These are phyloP conservation scores for Cynopterus brachyotis DNA, from an alignment of 2,113 vertebrate genomes.

Conservation along the genomic window DNA sequence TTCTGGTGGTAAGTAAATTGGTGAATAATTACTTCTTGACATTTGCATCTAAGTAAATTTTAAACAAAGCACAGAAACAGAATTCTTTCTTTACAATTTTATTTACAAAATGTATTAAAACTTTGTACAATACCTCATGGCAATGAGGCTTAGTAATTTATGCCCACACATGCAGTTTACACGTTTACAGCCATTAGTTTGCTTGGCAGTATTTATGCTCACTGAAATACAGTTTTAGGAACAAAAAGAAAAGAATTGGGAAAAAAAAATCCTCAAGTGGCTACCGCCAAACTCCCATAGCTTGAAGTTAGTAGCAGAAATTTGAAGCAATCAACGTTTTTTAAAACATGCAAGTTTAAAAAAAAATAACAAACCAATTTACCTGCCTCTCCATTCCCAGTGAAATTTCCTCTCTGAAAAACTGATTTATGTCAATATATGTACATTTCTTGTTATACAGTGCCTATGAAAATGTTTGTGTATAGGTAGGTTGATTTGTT, in stretches of 20 bases:
- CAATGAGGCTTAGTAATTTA: constrained; percentile 93
- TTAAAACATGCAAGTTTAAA: constrained; percentile 93
- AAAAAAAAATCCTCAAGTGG: constrained; percentile 84
- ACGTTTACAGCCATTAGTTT: constrained; percentile 93
- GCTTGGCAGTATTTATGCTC: constrained; percentile 90
- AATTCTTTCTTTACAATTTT: constrained; percentile 96
- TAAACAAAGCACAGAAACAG: constrained; percentile 35
- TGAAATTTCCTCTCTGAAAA: constrained; percentile 90
- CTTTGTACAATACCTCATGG: constrained; percentile 97
- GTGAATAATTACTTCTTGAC: constrained; percentile 5
- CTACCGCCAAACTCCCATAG: constrained; percentile 88
- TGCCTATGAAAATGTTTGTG: constrained; percentile 83
- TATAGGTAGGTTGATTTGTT: constrained; percentile 82
- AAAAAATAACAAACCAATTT: constrained; percentile 86
- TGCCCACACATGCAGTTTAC: constrained; percentile 97
- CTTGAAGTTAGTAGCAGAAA: constrained; percentile 90
- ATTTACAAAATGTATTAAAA: constrained; percentile 99
- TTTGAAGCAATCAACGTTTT: constrained; percentile 91
- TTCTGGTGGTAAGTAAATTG: constrained; percentile 23
- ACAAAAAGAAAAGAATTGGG: constrained; percentile 78
- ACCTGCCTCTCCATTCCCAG: constrained; percentile 83
- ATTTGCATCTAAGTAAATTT: neutral
- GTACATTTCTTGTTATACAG: constrained; percentile 89
- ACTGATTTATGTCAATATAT: constrained; percentile 91
- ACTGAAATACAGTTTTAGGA: constrained; percentile 90